Percentiles rank a stretch among this genome's conserved stretches.
Evolutionary conservation across 2,113 vertebrate species (phyloP).

Genomic region (Mesoclemmys tuberculata): DNA sequence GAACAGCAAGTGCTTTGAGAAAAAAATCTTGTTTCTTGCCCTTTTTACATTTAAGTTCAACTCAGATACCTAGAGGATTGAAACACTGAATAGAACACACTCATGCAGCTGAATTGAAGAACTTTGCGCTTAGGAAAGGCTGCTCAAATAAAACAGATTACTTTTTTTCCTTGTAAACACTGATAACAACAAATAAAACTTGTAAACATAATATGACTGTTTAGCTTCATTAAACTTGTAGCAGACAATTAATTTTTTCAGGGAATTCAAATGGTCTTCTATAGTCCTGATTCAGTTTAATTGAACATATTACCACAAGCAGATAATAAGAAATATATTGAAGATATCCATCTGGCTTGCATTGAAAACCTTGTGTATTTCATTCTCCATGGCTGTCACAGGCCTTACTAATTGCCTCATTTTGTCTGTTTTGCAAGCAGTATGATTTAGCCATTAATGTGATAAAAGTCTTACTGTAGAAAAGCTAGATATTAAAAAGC

Average conservation of each 20-base stretch:
- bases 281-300: slow-evolving; percentile 71
- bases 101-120: not conserved
- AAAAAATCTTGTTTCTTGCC: accelerated
- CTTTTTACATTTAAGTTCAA: not conserved
- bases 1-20: not conserved
- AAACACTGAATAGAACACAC: not conserved
- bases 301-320: slow-evolving; percentile 75
- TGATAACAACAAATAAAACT: slow-evolving; percentile 66
- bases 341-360: slow-evolving; percentile 81
- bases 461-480: slow-evolving; percentile 62
- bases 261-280: slow-evolving; percentile 64
- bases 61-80: not conserved
- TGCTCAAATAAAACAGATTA: slow-evolving; percentile 1
- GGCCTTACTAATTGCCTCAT: slow-evolving; percentile 76
- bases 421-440: slow-evolving; percentile 74
- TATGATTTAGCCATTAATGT: slow-evolving; percentile 73
- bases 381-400: slow-evolving; percentile 66
- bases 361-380: slow-evolving; percentile 17
- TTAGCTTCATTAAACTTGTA: slow-evolving; percentile 71
- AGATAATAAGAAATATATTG: slow-evolving; percentile 81
- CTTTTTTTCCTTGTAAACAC: slow-evolving; percentile 28
- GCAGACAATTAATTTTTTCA: slow-evolving; percentile 73
- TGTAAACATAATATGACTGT: slow-evolving; percentile 64
- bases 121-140: not conserved
- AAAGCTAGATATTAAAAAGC: slow-evolving; percentile 81